A percentile compares a stretch with the other conserved stretches of the same genome.
phyloP scores from a whole-genome alignment of 2,797 vertebrate genomes.

The Psittacula derbiana region DNA sequence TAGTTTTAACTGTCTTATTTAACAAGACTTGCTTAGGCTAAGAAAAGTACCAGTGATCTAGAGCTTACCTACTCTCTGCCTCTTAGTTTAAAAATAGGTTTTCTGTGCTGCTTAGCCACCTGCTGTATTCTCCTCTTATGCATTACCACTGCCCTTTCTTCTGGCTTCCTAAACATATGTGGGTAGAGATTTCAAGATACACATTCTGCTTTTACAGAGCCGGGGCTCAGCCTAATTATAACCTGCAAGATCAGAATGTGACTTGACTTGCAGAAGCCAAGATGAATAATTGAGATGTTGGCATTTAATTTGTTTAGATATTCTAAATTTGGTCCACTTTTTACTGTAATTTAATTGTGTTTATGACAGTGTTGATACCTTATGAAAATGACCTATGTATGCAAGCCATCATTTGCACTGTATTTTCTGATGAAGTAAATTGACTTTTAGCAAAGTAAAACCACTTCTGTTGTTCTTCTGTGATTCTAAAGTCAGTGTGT shows the following conservation, averaged over 20 bases:
- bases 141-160: slow-evolving; percentile 45
- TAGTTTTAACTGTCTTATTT: not conserved
- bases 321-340: not conserved
- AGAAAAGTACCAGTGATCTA: not conserved
- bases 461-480: not conserved
- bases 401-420: not conserved
- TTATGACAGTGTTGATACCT: not conserved
- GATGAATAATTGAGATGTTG: slow-evolving; percentile 20
- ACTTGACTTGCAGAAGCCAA: slow-evolving; percentile 45
- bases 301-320: slow-evolving; percentile 17
- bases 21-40: not conserved
- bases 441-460: not conserved
- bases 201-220: slow-evolving; percentile 12
- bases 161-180: slow-evolving; percentile 17
- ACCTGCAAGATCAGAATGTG: slow-evolving; percentile 26
- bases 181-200: slow-evolving; percentile 36
- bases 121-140: slow-evolving; percentile 20
- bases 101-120: slow-evolving; percentile 37
- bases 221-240: slow-evolving; percentile 41
- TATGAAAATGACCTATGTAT: not conserved
- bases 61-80: slow-evolving; percentile 41
- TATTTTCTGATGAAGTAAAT: not conserved
- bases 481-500: not conserved
- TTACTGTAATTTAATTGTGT: not conserved
- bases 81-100: slow-evolving; percentile 49